These are phyloP conservation scores for Scophthalmus maximus DNA, from an alignment of 2,113 vertebrate species.

Conservation along the genomic window DNA sequence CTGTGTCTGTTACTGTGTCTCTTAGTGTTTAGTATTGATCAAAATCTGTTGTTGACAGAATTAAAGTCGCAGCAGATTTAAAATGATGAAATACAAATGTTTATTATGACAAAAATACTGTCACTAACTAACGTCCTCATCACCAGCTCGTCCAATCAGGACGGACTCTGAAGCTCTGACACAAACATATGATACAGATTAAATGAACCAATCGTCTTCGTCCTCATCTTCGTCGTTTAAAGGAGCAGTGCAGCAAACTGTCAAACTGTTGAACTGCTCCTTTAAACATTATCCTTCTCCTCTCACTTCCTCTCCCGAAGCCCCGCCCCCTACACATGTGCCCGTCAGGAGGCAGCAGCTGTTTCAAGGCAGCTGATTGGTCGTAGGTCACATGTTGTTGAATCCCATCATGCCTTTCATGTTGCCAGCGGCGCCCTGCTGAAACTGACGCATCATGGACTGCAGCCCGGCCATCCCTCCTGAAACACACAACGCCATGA, in stretches of 20 bases:
- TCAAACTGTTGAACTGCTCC: constrained; percentile 6
- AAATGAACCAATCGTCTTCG: constrained; percentile 38
- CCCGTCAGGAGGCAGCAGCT: constrained; percentile 29
- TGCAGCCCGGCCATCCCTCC: constrained; percentile 98
- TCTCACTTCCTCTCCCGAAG: constrained; percentile 1
- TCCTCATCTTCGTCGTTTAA: background rate
- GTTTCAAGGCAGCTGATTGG: constrained; percentile 75
- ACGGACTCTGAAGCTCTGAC: constrained; percentile 29
- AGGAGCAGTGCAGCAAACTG: background rate
- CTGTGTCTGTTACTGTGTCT: background rate
- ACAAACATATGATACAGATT: constrained; percentile 45
- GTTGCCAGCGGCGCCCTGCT: constrained; percentile 97
- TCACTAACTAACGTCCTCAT: constrained; percentile 45
- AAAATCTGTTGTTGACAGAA: background rate
- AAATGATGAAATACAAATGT: constrained; percentile 69
- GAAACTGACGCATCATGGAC: constrained; percentile 99
- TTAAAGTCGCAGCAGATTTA: constrained; percentile 29
- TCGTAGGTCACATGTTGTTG: constrained; percentile 94
- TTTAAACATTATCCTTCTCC: constrained; percentile 16
- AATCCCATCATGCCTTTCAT: constrained; percentile 99
- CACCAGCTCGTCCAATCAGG: constrained; percentile 40
- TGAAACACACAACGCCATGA: constrained; percentile 53
- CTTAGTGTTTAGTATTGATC: no score
- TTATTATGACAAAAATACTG: constrained; percentile 75
- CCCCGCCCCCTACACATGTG: constrained; percentile 7